Conservation (phyloP, 2,888 invertebrate species). For the Mythimna loreyi region DNA sequence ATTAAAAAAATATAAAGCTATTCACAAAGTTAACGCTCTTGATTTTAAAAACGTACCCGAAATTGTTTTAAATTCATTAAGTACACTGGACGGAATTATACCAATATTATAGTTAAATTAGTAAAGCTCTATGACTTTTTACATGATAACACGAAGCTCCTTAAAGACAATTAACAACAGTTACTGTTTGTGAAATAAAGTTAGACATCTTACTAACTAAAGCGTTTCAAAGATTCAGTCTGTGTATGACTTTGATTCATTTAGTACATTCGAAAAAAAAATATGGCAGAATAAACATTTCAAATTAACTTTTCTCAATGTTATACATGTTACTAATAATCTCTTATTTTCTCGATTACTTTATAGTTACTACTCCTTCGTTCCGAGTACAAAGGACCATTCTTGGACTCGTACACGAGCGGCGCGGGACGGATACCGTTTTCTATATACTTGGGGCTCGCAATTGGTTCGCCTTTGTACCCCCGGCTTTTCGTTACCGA, state of each 20-base stretch:
- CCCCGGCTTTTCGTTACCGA: constrained; percentile 92
- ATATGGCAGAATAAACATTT: constrained; percentile 80
- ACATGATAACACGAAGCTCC: constrained; percentile 81
- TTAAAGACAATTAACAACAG: constrained; percentile 76
- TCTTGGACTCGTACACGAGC: constrained; percentile 81
- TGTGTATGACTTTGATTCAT: constrained; percentile 82
- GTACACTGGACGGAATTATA: constrained; percentile 79
- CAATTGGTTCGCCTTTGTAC: constrained; percentile 87
- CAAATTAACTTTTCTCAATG: constrained; percentile 61
- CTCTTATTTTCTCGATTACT: constrained; percentile 87
- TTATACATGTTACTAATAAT: constrained; percentile 79
- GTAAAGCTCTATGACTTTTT: constrained; percentile 90
- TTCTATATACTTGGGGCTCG: constrained; percentile 90
- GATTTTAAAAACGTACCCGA: constrained; percentile 68
- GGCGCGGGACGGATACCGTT: constrained; percentile 83
- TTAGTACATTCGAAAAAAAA: constrained; percentile 73
- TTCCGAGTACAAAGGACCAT: constrained; percentile 83
- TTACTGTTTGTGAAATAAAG: constrained; percentile 78
- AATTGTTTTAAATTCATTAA: constrained; percentile 71
- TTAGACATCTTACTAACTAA: constrained; percentile 80
- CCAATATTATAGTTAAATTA: constrained; percentile 83
- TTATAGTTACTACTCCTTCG: constrained; percentile 87
- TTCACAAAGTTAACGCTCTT: constrained; percentile 76
- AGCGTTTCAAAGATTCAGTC: constrained; percentile 84
- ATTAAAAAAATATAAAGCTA: constrained; percentile 76